phyloP scores from a whole-genome alignment of 1,140 invertebrate species.

The Neodiprion virginianus region DNA sequence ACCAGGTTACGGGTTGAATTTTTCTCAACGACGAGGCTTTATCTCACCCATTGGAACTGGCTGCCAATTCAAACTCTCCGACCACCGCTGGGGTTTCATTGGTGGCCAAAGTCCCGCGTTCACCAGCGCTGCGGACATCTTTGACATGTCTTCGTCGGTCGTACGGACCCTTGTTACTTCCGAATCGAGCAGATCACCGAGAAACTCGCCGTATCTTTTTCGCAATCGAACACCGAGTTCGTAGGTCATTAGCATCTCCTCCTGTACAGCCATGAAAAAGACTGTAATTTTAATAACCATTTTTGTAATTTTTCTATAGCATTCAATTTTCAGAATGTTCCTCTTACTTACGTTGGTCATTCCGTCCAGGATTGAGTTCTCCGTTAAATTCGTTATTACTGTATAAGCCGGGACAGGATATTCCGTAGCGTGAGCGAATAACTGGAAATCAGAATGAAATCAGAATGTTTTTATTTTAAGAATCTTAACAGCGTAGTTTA shows the following conservation, averaged over 20 bases:
- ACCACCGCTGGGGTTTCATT: slow-evolving; percentile 48
- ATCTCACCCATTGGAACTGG: slow-evolving; percentile 60
- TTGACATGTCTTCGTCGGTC: slow-evolving; percentile 61
- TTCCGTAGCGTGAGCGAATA: background rate
- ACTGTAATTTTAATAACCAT: background rate
- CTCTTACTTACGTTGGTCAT: background rate
- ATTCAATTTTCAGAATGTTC: too few species aligned
- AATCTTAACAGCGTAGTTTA: too few species aligned
- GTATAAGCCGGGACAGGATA: background rate
- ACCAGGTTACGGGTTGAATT: background rate
- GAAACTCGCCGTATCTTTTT: slow-evolving; percentile 38
- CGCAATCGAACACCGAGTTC: slow-evolving; percentile 46
- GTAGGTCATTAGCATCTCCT: slow-evolving; percentile 41
- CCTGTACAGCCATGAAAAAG: slow-evolving; percentile 23
- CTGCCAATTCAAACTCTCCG: slow-evolving; percentile 63
- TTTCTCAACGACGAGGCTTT: background rate
- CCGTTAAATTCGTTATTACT: background rate
- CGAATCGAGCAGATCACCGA: slow-evolving; percentile 43
- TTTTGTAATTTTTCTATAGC: background rate
- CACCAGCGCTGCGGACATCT: slow-evolving; percentile 65
- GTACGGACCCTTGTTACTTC: slow-evolving; percentile 57
- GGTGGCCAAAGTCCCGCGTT: slow-evolving; percentile 65
- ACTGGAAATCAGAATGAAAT: background rate
- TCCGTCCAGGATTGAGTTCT: background rate
- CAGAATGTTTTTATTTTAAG: too few species aligned